A percentile compares a stretch with the other conserved stretches of the same genome.
These are phyloP conservation scores for Brachionus rotundiformis DNA, from an alignment of 1,140 invertebrate genomes.

Conservation along the genomic window DNA sequence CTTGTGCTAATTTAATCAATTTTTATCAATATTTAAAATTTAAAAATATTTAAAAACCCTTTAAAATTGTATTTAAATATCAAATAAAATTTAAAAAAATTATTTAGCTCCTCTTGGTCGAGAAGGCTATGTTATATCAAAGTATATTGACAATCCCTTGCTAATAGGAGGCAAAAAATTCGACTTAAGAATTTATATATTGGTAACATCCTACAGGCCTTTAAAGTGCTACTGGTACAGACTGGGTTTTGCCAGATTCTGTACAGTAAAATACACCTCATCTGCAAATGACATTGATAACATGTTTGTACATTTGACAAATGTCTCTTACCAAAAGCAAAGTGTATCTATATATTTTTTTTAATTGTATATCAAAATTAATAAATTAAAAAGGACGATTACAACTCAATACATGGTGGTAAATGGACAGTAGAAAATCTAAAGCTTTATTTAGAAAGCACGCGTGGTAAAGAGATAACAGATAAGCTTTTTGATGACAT, in stretches of 20 bases:
- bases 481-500: constrained; percentile 68
- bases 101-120: constrained; percentile 59
- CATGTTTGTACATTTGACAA: constrained; percentile 83
- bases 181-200: constrained; percentile 88
- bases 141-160: constrained; percentile 90
- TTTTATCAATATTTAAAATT: no score
- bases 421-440: constrained; percentile 91
- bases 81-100: background rate
- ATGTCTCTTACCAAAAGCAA: constrained; percentile 83
- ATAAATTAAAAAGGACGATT: constrained; percentile 75
- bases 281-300: constrained; percentile 73
- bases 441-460: constrained; percentile 83
- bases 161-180: constrained; percentile 93
- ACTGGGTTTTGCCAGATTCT: constrained; percentile 81
- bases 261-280: constrained; percentile 74
- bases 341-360: constrained; percentile 68
- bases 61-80: no score
- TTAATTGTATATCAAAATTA: constrained; percentile 31
- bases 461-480: constrained; percentile 73
- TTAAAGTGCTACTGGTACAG: constrained; percentile 67
- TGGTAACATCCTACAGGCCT: constrained; percentile 91
- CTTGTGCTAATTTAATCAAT: no score
- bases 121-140: constrained; percentile 69
- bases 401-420: constrained; percentile 88
- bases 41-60: no score